These are phyloP conservation scores for Drosophila neoperkinsi DNA, from an alignment of 2,888 invertebrate genomes.

Conservation along the genomic window DNA sequence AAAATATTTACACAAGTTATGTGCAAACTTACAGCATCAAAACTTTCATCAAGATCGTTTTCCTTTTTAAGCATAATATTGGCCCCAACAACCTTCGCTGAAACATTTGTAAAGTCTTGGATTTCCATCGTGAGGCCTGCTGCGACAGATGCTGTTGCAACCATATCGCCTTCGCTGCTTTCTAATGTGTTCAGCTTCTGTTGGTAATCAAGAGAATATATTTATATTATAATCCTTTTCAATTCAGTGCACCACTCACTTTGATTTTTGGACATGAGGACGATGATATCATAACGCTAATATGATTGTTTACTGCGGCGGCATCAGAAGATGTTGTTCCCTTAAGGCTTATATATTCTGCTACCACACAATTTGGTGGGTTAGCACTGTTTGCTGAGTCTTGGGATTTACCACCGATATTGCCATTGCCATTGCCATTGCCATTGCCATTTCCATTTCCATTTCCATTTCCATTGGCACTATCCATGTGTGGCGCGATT, in stretches of 20 bases:
- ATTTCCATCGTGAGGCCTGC: constrained; percentile 51
- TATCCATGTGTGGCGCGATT: constrained; percentile 31
- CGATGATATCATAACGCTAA: constrained; percentile 43
- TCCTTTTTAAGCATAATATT: constrained; percentile 56
- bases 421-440: constrained; percentile 30
- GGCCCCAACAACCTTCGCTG: constrained; percentile 56
- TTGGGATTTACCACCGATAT: constrained; percentile 31
- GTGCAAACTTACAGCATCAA: constrained; percentile 91
- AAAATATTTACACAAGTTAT: not conserved
- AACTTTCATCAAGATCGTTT: constrained; percentile 87
- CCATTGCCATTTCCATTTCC: constrained; percentile 20
- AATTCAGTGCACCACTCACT: constrained; percentile 39
- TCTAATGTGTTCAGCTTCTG: constrained; percentile 59
- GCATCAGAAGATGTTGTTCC: constrained; percentile 46
- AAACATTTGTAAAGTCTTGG: constrained; percentile 48
- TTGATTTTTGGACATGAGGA: constrained; percentile 52
- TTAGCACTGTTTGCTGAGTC: constrained; percentile 36
- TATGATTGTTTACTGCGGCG: constrained; percentile 49
- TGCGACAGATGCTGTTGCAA: constrained; percentile 32
- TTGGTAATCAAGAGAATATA: not conserved
- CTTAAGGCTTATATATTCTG: constrained; percentile 43
- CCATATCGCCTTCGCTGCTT: constrained; percentile 33
- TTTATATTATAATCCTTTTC: not conserved
- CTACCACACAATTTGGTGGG: constrained; percentile 39
- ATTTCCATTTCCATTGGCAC: constrained; percentile 30